Conservation (phyloP, 1,140 invertebrate genomes). For the Paraescarpia echinospica region DNA sequence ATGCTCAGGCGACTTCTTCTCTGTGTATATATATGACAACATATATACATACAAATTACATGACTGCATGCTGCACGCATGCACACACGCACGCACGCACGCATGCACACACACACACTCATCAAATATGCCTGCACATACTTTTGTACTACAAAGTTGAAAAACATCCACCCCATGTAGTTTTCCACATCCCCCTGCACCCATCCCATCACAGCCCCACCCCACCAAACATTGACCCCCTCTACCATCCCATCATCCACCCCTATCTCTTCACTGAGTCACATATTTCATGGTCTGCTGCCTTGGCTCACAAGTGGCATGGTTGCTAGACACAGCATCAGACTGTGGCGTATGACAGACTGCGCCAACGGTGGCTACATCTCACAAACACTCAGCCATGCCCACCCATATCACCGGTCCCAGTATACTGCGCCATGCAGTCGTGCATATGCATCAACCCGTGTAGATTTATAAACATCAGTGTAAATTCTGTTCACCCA, state of each 20-base stretch:
- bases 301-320: background rate
- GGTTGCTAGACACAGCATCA: background rate
- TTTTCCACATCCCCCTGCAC: too few species aligned
- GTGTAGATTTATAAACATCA: background rate
- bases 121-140: too few species aligned
- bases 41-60: too few species aligned
- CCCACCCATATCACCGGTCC: background rate
- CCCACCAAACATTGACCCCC: too few species aligned
- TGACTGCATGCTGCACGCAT: too few species aligned
- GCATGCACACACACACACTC: too few species aligned
- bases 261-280: background rate
- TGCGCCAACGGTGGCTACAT: background rate
- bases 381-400: background rate
- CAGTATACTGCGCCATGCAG: background rate
- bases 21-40: too few species aligned
- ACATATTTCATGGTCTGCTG: conserved; percentile 5
- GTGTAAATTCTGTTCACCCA: background rate
- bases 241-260: background rate
- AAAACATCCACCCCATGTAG: too few species aligned
- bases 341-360: background rate
- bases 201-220: too few species aligned
- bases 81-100: too few species aligned
- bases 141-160: too few species aligned
- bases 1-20: too few species aligned
- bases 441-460: background rate